Evolutionary conservation across 2,113 vertebrate species (phyloP).

Genomic region (Semnornis frantzii): DNA sequence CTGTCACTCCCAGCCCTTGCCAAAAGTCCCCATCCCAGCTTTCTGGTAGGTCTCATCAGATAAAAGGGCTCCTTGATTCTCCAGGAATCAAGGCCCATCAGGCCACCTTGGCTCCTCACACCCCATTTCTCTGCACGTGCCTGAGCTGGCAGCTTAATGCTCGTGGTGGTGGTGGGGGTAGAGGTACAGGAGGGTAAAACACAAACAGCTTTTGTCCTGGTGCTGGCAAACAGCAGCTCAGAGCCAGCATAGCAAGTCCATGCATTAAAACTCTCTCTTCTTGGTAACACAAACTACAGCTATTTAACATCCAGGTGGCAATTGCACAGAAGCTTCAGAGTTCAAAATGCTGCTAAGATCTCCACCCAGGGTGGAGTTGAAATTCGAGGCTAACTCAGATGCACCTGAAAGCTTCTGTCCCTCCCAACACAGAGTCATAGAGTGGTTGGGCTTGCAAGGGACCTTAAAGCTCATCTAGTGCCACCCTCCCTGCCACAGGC

Average conservation of each 20-base stretch:
- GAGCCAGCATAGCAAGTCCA: background rate
- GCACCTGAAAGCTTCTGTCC: background rate
- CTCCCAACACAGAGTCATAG: too few species aligned
- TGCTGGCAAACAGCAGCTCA: background rate
- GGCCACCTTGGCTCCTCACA: background rate
- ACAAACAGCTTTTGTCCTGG: background rate
- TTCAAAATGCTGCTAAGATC: background rate
- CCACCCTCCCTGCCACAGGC: too few species aligned
- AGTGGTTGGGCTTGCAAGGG: too few species aligned
- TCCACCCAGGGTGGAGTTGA: background rate
- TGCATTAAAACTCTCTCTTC: constrained; percentile 25
- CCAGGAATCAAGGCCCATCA: background rate
- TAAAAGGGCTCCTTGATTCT: too few species aligned
- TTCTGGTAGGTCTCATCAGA: too few species aligned
- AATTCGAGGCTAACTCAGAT: background rate
- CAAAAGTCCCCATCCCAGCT: too few species aligned
- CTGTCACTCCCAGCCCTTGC: too few species aligned
- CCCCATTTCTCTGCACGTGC: background rate
- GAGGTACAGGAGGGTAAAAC: background rate
- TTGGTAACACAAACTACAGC: constrained; percentile 34
- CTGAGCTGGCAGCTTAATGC: background rate
- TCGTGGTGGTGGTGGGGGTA: background rate
- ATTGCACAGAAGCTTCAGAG: background rate
- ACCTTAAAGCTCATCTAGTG: too few species aligned
- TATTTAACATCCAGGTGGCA: constrained; percentile 55